These are phyloP conservation scores for Calephelis perditalis DNA, from an alignment of 2,888 invertebrate genomes.

Conservation along the genomic window DNA sequence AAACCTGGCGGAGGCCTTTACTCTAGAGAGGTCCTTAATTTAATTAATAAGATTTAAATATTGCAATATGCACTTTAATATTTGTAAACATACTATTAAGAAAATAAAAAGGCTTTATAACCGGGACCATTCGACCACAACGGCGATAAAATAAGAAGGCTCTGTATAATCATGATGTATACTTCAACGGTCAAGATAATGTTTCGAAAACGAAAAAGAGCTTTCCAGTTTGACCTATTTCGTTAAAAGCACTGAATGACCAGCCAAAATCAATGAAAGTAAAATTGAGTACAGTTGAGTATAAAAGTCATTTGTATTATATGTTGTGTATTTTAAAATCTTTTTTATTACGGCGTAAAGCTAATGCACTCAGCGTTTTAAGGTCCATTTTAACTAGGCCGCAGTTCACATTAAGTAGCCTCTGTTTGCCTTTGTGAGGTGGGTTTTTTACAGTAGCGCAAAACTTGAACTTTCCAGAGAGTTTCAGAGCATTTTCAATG, in stretches of 20 bases:
- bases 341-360: slow-evolving; percentile 18
- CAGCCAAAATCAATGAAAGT: slow-evolving; percentile 10
- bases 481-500: slow-evolving; percentile 12
- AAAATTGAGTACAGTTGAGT: neutral
- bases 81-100: too few species aligned
- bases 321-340: slow-evolving; percentile 15
- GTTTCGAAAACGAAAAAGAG: too few species aligned
- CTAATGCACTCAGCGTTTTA: slow-evolving; percentile 18
- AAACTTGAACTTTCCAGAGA: slow-evolving; percentile 12
- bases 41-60: too few species aligned
- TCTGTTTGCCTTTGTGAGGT: slow-evolving; percentile 11
- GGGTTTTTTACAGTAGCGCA: slow-evolving; percentile 12
- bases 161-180: too few species aligned
- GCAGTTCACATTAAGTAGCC: slow-evolving; percentile 13
- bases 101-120: too few species aligned
- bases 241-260: neutral
- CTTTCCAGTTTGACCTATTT: neutral
- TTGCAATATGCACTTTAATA: too few species aligned
- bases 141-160: too few species aligned
- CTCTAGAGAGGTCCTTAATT: too few species aligned
- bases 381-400: slow-evolving; percentile 18
- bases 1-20: too few species aligned
- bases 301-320: slow-evolving; percentile 7
- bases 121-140: too few species aligned
- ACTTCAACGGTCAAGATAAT: too few species aligned